Conservation (phyloP, 92 coral and sea anemone genomes). For the Epizoanthus rinbou region DNA sequence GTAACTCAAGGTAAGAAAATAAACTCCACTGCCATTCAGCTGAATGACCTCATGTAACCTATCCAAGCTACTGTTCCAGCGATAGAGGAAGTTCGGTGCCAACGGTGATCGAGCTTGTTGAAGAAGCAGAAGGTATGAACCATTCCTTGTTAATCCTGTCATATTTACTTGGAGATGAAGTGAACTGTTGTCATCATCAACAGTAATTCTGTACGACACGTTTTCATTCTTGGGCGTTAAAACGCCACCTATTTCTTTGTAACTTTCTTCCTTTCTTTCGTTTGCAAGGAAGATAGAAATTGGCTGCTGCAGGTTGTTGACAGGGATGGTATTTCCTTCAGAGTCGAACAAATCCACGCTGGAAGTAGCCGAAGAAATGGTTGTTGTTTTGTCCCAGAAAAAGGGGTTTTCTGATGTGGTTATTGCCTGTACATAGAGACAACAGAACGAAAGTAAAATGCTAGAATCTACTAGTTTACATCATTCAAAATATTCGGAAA, state of each 20-base stretch:
- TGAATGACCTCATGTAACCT: slow-evolving; percentile 11
- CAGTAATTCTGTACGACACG: slow-evolving; percentile 11
- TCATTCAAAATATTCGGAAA: too few relatives aligned
- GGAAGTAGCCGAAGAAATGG: slow-evolving; percentile 23
- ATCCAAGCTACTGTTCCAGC: slow-evolving; percentile 15
- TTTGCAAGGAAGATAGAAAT: slow-evolving; percentile 36
- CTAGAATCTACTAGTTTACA: background rate
- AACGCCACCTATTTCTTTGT: background rate
- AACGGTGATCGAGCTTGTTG: background rate
- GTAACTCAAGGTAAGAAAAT: slow-evolving; percentile 17
- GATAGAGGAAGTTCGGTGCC: background rate
- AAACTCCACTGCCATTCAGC: slow-evolving; percentile 23
- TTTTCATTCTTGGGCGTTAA: background rate
- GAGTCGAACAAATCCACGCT: slow-evolving; percentile 21
- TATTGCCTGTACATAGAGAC: slow-evolving; percentile 17
- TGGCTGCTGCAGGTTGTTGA: slow-evolving; percentile 11
- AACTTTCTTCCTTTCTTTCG: background rate
- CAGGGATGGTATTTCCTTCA: slow-evolving; percentile 11
- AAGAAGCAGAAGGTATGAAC: slow-evolving; percentile 11
- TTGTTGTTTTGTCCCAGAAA: slow-evolving; percentile 24
- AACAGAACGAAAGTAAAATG: background rate
- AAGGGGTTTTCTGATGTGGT: slow-evolving; percentile 18
- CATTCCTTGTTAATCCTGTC: background rate
- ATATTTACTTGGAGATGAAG: slow-evolving; percentile 33
- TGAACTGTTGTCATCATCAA: slow-evolving; percentile 25